phyloP scores from a whole-genome alignment of 2,888 invertebrate genomes.

The Hartigia nigra region DNA sequence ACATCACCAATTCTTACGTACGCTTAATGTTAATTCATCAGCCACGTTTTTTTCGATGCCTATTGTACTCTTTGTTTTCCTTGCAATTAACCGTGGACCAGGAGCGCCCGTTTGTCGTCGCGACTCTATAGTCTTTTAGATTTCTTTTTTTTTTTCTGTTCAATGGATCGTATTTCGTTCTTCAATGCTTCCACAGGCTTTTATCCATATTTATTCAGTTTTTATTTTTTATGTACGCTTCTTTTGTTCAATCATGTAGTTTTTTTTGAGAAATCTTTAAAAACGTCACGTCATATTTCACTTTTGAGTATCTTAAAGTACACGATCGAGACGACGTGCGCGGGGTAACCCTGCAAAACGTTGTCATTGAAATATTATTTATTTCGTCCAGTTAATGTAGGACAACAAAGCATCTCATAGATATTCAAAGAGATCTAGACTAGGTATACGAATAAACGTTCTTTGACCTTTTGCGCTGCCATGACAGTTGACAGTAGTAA shows the following conservation, averaged over 20 bases:
- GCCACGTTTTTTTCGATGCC: too few relatives aligned
- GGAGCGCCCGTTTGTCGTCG: too few relatives aligned
- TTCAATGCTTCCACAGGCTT: too few relatives aligned
- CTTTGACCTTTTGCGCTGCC: constrained; percentile 53
- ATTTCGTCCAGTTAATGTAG: neutral
- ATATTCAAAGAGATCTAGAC: neutral
- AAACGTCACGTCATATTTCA: neutral
- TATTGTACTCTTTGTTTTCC: too few relatives aligned
- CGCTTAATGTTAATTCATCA: too few relatives aligned
- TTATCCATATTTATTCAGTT: neutral
- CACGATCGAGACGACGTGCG: too few relatives aligned
- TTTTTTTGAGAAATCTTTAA: too few relatives aligned
- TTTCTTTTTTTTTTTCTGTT: too few relatives aligned
- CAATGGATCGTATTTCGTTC: neutral
- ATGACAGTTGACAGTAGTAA: constrained; percentile 61
- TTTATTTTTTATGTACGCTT: neutral
- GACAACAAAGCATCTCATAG: neutral
- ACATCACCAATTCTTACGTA: too few relatives aligned
- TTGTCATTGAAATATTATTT: neutral
- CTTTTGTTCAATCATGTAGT: neutral
- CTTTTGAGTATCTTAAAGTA: neutral
- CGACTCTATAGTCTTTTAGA: too few relatives aligned
- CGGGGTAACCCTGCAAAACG: neutral
- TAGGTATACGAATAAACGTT: constrained; percentile 29
- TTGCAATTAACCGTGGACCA: too few relatives aligned